phyloP scores from a whole-genome alignment of 2,888 invertebrate genomes.

The Erpobdella octoculata region DNA sequence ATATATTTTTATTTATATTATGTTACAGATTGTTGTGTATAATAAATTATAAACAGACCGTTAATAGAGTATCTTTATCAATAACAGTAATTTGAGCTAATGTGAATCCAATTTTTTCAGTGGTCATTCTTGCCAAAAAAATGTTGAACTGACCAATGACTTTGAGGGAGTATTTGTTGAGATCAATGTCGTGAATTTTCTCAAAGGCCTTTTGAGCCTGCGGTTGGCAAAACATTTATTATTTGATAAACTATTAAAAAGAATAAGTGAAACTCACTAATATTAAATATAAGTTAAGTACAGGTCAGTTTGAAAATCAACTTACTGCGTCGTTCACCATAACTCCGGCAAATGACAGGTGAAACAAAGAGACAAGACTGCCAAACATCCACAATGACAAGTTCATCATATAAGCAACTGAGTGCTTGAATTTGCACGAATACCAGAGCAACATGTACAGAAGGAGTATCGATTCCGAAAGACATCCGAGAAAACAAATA shows the following conservation, averaged over 20 bases:
- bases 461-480: not conserved
- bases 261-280: too few relatives aligned
- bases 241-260: too few relatives aligned
- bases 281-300: too few relatives aligned
- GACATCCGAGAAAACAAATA: not conserved
- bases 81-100: not conserved
- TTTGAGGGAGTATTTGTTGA: not conserved
- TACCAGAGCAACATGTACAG: not conserved
- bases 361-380: not conserved
- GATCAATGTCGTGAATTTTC: slow-evolving; percentile 5
- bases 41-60: too few relatives aligned
- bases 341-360: not conserved
- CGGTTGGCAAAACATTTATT: too few relatives aligned
- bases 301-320: too few relatives aligned
- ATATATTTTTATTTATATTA: too few relatives aligned
- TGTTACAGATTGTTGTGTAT: too few relatives aligned
- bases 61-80: not conserved
- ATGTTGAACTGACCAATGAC: not conserved
- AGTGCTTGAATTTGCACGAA: slow-evolving; percentile 9
- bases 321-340: not conserved
- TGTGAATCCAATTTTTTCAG: not conserved
- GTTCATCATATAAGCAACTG: not conserved
- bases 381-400: not conserved
- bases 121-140: not conserved
- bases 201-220: slow-evolving; percentile 8